Conservation (phyloP, 2,113 vertebrate genomes). For the Neopipo cinnamomea region DNA sequence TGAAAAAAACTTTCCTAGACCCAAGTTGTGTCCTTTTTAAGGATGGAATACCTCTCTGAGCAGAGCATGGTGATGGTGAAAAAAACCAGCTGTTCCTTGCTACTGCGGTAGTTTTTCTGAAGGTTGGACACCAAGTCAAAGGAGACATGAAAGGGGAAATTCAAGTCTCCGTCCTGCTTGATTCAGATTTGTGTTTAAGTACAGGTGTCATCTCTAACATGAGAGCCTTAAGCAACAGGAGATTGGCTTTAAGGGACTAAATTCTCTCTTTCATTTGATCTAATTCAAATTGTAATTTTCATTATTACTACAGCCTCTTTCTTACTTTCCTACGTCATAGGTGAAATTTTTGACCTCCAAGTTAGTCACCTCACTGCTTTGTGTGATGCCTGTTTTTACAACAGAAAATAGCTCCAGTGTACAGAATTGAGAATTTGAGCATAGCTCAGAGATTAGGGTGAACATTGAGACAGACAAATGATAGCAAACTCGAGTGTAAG, state of each 20-base stretch:
- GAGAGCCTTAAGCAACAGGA: neutral
- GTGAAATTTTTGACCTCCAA: neutral
- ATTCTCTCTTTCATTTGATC: neutral
- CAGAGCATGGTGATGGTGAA: neutral
- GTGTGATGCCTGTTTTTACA: neutral
- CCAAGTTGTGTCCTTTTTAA: neutral
- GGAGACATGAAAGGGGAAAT: fast-evolving
- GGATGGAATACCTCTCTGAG: neutral
- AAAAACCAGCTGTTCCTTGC: neutral
- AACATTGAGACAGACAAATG: neutral
- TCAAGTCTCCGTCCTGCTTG: neutral
- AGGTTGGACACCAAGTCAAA: neutral
- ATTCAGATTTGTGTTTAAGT: neutral
- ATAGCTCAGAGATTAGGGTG: neutral
- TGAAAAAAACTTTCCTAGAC: neutral
- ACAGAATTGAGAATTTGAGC: neutral
- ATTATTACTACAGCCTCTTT: neutral
- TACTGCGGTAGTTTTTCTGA: neutral
- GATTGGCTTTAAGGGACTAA: neutral
- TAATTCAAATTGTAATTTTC: neutral
- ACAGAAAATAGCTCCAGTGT: neutral
- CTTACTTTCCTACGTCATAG: neutral
- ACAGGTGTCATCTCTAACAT: neutral
- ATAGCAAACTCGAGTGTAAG: neutral
- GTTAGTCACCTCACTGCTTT: neutral